Conservation (phyloP, 2,797 vertebrate species). For the Diplodus sargus region DNA sequence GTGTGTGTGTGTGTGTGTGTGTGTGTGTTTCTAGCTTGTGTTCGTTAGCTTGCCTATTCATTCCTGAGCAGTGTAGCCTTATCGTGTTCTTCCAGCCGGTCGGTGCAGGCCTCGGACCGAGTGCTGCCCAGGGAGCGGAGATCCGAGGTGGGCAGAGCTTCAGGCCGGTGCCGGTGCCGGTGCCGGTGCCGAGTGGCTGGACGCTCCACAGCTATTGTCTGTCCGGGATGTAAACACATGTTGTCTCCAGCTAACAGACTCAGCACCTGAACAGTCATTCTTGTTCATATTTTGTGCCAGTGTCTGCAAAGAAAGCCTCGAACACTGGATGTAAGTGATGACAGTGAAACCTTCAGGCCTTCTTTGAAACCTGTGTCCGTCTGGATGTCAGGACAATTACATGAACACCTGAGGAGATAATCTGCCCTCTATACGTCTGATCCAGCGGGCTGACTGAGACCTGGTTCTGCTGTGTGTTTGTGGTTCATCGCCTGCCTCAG, state of each 20-base stretch:
- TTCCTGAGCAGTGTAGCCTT: slow-evolving; percentile 22
- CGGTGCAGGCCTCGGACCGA: neutral
- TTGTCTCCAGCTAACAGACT: neutral
- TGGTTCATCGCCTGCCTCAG: neutral
- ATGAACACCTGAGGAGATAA: too few relatives aligned
- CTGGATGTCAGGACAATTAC: too few relatives aligned
- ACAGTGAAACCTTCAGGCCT: neutral
- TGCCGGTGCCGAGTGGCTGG: neutral
- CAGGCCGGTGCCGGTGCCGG: too few relatives aligned
- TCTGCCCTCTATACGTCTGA: too few relatives aligned
- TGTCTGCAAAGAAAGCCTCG: neutral
- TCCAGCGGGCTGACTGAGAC: too few relatives aligned
- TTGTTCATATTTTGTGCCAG: neutral
- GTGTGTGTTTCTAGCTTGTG: slow-evolving; percentile 9
- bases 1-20: slow-evolving; percentile 20
- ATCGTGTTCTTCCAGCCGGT: slow-evolving; percentile 25
- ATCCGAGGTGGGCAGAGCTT: neutral
- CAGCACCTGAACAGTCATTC: neutral
- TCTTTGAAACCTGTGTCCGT: too few relatives aligned
- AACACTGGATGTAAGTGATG: neutral
- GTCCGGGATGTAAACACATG: neutral
- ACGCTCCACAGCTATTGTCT: neutral
- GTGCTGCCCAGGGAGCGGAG: slow-evolving; percentile 18
- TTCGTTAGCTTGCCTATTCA: neutral
- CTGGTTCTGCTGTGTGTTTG: neutral